These are phyloP conservation scores for Phaedon cochleariae DNA, from an alignment of 2,888 invertebrate genomes.

Conservation along the genomic window DNA sequence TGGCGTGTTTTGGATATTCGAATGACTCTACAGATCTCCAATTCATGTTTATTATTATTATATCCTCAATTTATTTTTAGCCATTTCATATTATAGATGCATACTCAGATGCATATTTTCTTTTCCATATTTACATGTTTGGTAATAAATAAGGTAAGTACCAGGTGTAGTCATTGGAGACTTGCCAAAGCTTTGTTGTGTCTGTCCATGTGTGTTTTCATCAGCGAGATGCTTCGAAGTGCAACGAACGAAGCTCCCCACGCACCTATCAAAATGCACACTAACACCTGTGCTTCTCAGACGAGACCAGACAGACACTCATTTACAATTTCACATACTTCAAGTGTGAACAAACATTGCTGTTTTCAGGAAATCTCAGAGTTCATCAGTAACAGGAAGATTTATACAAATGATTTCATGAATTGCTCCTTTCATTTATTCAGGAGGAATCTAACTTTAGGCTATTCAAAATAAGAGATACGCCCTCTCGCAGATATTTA, in stretches of 20 bases:
- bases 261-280: background rate
- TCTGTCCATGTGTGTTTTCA: background rate
- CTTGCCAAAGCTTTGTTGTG: background rate
- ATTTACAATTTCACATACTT: background rate
- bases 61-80: too few species aligned
- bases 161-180: background rate
- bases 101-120: too few species aligned
- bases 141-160: background rate
- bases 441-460: too few species aligned
- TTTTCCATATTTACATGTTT: too few species aligned
- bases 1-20: too few species aligned
- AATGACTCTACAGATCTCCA: too few species aligned
- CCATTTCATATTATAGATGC: too few species aligned
- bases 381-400: background rate
- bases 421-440: too few species aligned
- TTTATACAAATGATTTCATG: too few species aligned
- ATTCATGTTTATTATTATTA: too few species aligned
- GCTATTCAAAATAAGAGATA: too few species aligned
- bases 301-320: background rate
- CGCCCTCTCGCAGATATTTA: too few species aligned
- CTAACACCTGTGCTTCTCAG: background rate
- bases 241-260: background rate
- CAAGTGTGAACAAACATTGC: background rate
- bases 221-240: background rate
- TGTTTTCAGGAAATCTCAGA: background rate